These are phyloP conservation scores for Coilia nasus DNA, from an alignment of 2,797 vertebrate genomes.

Conservation along the genomic window DNA sequence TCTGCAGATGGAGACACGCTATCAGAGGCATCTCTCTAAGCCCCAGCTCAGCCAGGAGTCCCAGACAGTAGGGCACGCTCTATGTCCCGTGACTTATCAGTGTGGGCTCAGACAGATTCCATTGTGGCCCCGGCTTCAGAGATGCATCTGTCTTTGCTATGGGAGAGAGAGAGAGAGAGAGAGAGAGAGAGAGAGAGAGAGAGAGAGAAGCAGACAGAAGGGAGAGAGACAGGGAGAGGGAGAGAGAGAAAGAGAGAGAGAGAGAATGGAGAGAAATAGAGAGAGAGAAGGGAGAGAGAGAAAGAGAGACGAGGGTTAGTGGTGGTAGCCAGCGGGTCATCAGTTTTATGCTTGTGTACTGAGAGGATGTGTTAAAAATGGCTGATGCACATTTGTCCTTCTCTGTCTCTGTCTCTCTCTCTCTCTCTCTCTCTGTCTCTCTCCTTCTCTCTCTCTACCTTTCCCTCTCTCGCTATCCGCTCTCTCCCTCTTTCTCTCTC, in stretches of 20 bases:
- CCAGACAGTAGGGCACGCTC: not conserved
- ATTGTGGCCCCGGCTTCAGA: not conserved
- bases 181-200: not conserved
- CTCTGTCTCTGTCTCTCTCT: not conserved
- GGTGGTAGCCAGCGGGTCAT: not conserved
- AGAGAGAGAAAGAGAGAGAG: not conserved
- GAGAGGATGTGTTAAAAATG: slow-evolving; percentile 7
- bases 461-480: not conserved
- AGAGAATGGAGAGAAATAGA: not conserved
- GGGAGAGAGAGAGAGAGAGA: not conserved
- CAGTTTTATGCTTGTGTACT: slow-evolving; percentile 1
- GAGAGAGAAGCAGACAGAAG: not conserved
- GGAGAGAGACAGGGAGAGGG: not conserved
- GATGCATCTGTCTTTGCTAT: slow-evolving; percentile 7
- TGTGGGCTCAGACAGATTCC: not conserved
- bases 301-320: not conserved
- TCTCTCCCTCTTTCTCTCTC: no score
- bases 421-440: not conserved
- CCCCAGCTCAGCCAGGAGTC: not conserved
- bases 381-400: not conserved
- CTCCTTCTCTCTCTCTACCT: not conserved
- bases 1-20: not conserved
- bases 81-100: not conserved
- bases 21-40: not conserved
- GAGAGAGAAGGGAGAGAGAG: not conserved